Conservation (phyloP, 1,140 invertebrate species). For the Pogonomyrmex barbatus region DNA sequence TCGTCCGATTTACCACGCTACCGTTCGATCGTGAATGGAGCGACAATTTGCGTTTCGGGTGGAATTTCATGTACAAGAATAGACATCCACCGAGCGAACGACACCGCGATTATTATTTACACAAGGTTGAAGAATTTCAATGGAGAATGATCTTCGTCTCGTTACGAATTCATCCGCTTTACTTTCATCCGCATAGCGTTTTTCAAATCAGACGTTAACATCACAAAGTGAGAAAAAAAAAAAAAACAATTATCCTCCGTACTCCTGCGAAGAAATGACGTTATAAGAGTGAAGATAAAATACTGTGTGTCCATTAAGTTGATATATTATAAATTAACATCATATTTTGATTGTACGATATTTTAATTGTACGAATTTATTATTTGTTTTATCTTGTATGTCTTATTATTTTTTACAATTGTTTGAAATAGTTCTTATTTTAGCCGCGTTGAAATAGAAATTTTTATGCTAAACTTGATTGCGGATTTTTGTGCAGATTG, state of each 20-base stretch:
- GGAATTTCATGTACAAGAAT: conserved; percentile 45
- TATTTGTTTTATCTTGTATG: neutral
- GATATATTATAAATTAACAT: neutral
- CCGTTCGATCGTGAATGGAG: conserved; percentile 58
- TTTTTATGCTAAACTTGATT: neutral
- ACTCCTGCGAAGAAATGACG: neutral
- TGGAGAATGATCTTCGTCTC: conserved; percentile 35
- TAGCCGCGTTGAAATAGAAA: neutral
- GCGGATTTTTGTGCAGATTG: neutral
- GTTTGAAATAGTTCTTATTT: neutral
- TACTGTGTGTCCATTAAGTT: neutral
- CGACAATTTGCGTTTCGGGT: conserved; percentile 63
- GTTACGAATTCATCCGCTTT: conserved; percentile 52
- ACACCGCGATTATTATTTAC: conserved; percentile 36
- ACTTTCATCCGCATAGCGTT: conserved; percentile 1
- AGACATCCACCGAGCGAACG: conserved; percentile 33
- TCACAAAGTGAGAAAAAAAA: conserved; percentile 4
- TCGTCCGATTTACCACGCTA: conserved; percentile 59
- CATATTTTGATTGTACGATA: neutral
- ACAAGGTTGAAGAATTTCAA: conserved; percentile 42
- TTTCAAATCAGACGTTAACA: conserved; percentile 33
- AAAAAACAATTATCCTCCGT: too few species aligned
- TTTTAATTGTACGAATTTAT: conserved; percentile 14
- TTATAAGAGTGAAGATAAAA: neutral
- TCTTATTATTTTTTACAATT: neutral